Percentiles rank a stretch among this genome's conserved stretches.
Evolutionary conservation across 2,797 vertebrate genomes (phyloP).

Genomic region (Pipistrellus kuhlii): DNA sequence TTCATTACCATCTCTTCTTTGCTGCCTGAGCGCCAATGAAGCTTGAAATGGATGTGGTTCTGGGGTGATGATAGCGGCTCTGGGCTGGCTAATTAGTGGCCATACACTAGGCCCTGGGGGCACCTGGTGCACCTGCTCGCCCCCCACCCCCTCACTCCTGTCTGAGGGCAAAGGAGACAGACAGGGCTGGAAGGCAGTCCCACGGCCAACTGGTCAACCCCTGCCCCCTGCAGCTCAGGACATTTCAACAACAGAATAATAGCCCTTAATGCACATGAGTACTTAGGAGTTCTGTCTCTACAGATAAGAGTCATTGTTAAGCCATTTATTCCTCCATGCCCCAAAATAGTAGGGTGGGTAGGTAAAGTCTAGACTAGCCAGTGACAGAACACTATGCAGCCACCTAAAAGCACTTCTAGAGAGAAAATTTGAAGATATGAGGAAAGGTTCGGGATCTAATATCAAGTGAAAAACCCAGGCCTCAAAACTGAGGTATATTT

Average conservation of each 20-base stretch:
- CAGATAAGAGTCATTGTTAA: not conserved
- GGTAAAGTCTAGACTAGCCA: not conserved
- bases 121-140: not conserved
- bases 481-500: not conserved
- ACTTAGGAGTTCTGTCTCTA: not conserved
- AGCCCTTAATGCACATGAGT: not conserved
- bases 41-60: slow-evolving; percentile 37
- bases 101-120: not conserved
- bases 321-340: not conserved
- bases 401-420: not conserved
- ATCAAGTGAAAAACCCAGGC: not conserved
- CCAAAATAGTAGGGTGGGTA: not conserved
- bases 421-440: not conserved
- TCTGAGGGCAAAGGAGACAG: not conserved
- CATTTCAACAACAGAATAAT: not conserved
- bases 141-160: not conserved
- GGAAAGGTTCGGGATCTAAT: not conserved
- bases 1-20: slow-evolving; percentile 32
- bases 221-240: not conserved
- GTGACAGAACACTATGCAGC: not conserved
- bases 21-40: not conserved
- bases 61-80: not conserved
- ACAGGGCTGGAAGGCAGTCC: not conserved
- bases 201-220: not conserved
- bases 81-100: not conserved